phyloP scores from a whole-genome alignment of 2,888 invertebrate genomes.

The Lithophane leautieri region DNA sequence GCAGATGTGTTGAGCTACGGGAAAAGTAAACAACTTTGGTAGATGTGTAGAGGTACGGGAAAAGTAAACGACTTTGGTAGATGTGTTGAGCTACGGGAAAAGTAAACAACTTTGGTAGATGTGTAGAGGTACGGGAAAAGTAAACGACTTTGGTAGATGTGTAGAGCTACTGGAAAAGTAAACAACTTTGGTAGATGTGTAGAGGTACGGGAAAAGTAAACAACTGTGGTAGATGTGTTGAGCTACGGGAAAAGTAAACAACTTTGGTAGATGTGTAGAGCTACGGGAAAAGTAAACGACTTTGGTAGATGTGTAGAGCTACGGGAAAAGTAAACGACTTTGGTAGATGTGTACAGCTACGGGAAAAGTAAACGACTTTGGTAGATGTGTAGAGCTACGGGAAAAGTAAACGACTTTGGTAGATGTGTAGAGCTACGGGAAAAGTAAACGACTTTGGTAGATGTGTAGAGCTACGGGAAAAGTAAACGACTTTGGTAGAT shows the following conservation, averaged over 20 bases:
- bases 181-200: constrained; percentile 8
- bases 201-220: background rate
- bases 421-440: background rate
- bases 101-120: constrained; percentile 5
- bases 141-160: background rate
- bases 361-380: constrained; percentile 21
- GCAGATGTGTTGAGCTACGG: background rate
- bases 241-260: constrained; percentile 1
- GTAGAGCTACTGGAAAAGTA: background rate
- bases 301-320: background rate
- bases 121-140: background rate
- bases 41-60: background rate
- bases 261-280: background rate
- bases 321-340: constrained; percentile 3
- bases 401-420: constrained; percentile 4
- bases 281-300: constrained; percentile 7
- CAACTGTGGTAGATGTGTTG: too few species aligned
- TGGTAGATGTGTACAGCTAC: background rate
- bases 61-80: constrained; percentile 1
- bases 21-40: constrained; percentile 5
- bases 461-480: background rate
- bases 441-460: constrained; percentile 1
- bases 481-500: constrained; percentile 5
- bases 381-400: background rate
- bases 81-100: background rate